phyloP scores from a whole-genome alignment of 1,140 invertebrate species.

The Chrysopa pallens region DNA sequence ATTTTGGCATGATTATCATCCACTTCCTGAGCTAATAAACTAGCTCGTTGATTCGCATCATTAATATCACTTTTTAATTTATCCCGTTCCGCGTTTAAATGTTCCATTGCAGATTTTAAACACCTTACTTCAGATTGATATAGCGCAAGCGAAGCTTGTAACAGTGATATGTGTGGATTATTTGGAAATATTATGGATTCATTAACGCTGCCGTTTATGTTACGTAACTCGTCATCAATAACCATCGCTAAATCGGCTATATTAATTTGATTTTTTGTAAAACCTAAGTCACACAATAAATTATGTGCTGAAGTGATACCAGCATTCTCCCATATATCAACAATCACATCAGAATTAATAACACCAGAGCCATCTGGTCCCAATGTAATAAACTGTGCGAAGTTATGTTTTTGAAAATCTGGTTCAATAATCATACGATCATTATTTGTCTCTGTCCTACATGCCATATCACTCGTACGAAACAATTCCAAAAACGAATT shows the following conservation, averaged over 20 bases:
- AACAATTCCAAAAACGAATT: constrained; percentile 45
- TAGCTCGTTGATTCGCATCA: constrained; percentile 64
- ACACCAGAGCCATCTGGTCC: constrained; percentile 20
- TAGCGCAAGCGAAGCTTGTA: constrained; percentile 34
- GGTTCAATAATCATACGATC: constrained; percentile 12
- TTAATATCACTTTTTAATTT: constrained; percentile 57
- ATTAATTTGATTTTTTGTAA: constrained; percentile 40
- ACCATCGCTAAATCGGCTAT: constrained; percentile 47
- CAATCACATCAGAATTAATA: constrained; percentile 27
- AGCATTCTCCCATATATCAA: constrained; percentile 54
- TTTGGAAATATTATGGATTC: constrained; percentile 10
- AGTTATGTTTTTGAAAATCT: constrained; percentile 16
- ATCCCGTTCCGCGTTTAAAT: constrained; percentile 47
- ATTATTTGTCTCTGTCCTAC: constrained; percentile 17
- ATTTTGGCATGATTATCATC: constrained; percentile 72
- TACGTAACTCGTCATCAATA: constrained; percentile 54
- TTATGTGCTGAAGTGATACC: constrained; percentile 39
- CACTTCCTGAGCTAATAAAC: constrained; percentile 66
- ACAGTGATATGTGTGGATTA: constrained; percentile 24
- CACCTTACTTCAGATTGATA: constrained; percentile 38
- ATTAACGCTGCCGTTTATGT: constrained; percentile 16
- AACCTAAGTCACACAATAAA: constrained; percentile 49
- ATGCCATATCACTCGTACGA: constrained; percentile 25
- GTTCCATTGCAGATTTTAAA: constrained; percentile 38
- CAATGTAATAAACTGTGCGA: constrained; percentile 16